These are phyloP conservation scores for Brachypalpus laphriformis DNA, from an alignment of 2,888 invertebrate genomes.

Conservation along the genomic window DNA sequence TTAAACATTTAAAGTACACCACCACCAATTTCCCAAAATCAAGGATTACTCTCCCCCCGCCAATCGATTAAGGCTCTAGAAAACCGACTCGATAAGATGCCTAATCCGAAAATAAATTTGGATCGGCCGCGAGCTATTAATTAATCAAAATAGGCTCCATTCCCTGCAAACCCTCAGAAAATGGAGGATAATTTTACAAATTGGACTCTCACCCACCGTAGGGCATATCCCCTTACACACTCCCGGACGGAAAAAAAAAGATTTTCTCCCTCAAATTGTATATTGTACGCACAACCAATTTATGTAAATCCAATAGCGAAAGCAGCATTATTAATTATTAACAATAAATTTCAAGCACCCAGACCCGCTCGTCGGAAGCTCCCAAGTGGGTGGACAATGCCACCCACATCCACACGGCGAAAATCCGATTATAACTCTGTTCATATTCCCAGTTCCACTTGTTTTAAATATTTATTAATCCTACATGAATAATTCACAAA, in stretches of 20 bases:
- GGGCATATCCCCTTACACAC: not conserved
- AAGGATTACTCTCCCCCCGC: not conserved
- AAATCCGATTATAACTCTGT: conserved; percentile 70
- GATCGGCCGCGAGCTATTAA: conserved; percentile 49
- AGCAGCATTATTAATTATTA: conserved; percentile 67
- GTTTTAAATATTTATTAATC: conserved; percentile 67
- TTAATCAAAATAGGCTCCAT: conserved; percentile 47
- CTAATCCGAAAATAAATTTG: conserved; percentile 53
- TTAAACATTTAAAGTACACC: not conserved
- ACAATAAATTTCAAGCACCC: conserved; percentile 56
- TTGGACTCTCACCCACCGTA: conserved; percentile 1
- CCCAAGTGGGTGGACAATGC: conserved; percentile 26
- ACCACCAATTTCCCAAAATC: not conserved
- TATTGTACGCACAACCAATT: conserved; percentile 48
- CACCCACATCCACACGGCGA: conserved; percentile 10
- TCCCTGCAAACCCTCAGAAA: conserved; percentile 6
- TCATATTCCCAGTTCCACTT: conserved; percentile 50
- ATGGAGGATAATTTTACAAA: conserved; percentile 38
- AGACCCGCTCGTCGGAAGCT: not conserved
- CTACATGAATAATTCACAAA: conserved; percentile 49
- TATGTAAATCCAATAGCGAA: conserved; percentile 72
- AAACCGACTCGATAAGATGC: conserved; percentile 10
- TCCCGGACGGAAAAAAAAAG: not conserved
- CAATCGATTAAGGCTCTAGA: not conserved
- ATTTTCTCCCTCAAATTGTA: conserved; percentile 31